These are phyloP conservation scores for Arnoldichthys spilopterus DNA, from an alignment of 2,797 vertebrate species.

Conservation along the genomic window DNA sequence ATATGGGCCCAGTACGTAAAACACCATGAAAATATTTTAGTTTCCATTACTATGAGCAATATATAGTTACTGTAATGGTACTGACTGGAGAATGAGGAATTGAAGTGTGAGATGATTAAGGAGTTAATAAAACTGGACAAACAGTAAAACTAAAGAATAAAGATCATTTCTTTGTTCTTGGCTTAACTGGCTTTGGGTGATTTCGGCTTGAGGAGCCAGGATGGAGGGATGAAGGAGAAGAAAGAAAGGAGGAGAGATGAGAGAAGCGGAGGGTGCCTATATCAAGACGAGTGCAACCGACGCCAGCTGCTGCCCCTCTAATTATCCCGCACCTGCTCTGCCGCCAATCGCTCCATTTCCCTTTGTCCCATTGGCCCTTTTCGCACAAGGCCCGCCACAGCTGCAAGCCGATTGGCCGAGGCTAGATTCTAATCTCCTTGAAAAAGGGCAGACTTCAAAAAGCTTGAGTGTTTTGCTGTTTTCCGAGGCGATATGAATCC, in stretches of 20 bases:
- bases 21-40: too few species aligned
- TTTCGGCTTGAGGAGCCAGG: slow-evolving; percentile 9
- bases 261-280: slow-evolving; percentile 23
- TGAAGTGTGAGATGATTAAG: neutral
- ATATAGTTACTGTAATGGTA: too few species aligned
- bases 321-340: slow-evolving; percentile 76
- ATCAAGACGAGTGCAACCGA: slow-evolving; percentile 62
- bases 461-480: slow-evolving; percentile 50
- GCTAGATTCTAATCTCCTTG: slow-evolving; percentile 59
- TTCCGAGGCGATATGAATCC: slow-evolving; percentile 47
- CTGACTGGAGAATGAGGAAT: too few species aligned
- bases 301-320: slow-evolving; percentile 75
- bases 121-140: neutral
- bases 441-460: slow-evolving; percentile 56
- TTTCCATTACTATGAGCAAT: too few species aligned
- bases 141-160: neutral
- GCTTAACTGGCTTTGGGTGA: slow-evolving; percentile 14
- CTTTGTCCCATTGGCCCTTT: slow-evolving; percentile 70
- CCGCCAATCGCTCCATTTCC: slow-evolving; percentile 40
- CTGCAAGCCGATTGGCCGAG: slow-evolving; percentile 65
- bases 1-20: too few species aligned
- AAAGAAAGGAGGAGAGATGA: slow-evolving; percentile 26
- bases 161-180: slow-evolving; percentile 7
- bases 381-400: slow-evolving; percentile 61
- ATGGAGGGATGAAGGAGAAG: slow-evolving; percentile 26